Base-by-base conservation (phyloP, 2,888 invertebrate species). In the Andrena haemorrhoa region DNA sequence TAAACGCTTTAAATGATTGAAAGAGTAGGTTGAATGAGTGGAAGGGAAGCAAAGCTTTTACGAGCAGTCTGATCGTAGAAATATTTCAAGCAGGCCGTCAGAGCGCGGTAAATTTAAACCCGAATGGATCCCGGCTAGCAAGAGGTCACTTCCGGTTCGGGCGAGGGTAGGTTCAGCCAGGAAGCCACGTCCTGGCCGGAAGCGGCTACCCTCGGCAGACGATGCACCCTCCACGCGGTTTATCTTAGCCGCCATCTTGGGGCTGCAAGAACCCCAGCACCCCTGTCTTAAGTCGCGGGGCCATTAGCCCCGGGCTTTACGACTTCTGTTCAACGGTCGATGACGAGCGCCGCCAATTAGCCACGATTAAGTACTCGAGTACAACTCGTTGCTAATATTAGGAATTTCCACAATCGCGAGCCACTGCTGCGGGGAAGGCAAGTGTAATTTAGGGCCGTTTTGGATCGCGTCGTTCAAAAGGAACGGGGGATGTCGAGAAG, bases 101-200 rank as follows among this genome's bases (percentile, higher is more conserved):
- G 41, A 33, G 26, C 68, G 75, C 75, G 75, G 68, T 75, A 63
- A 80, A 82, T 75, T 80, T 68, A 58, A 60, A 80, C 29, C 47
- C 29, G 74, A 70, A 79, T 65, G 60, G 73, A 35, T 72, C 53
- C 49, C 35, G 58, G 33, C 31, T 63, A 33, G 61, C 72, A 78
- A 63, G 51, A 60, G 73, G 65, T 72, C 72, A 49, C 53, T 75
- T 81, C 82, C 82, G 76, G 73, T 76, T 81, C 33, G 33, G 23
- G 23, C n/a, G 70, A 74, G 79, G 79, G 70, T 71, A 70, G 69
- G 58, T 80, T 26, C 47, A 66, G 35, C 53, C 56, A 72, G 82
- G 82, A 83, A 83, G 68, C 56, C 23, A 77, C 82, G 76, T 77
- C 69, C 81, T 73, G 81, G 76, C 73, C 82, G 82, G 82, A 83